Evolutionary conservation across 2,888 invertebrate genomes (phyloP).

Genomic region (Zaprionus obscuricornis): DNA sequence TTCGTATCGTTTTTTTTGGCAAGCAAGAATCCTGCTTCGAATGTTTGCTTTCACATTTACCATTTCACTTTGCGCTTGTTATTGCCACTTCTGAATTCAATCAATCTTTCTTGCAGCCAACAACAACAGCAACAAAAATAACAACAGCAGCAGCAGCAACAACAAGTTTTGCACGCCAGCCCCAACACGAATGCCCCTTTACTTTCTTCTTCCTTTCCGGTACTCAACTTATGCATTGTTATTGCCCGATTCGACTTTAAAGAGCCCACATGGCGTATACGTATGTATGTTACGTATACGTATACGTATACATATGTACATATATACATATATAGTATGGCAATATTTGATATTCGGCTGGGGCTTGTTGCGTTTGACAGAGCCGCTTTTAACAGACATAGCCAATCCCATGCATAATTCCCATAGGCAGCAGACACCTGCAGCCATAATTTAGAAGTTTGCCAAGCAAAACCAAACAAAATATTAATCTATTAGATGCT

Average conservation of each 20-base stretch:
- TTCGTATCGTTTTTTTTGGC: slow-evolving; percentile 7
- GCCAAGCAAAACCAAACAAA: slow-evolving; percentile 43
- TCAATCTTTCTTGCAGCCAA: slow-evolving; percentile 67
- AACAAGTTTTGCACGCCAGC: slow-evolving; percentile 49
- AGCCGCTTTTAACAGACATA: slow-evolving; percentile 1
- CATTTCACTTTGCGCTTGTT: slow-evolving; percentile 72
- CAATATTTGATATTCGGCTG: no score
- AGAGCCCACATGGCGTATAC: slow-evolving; percentile 44
- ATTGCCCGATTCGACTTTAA: slow-evolving; percentile 3
- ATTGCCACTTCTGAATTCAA: slow-evolving; percentile 77
- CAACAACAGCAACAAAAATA: no score
- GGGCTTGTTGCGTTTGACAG: no score
- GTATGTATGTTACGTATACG: slow-evolving; percentile 23
- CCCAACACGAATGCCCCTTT: slow-evolving; percentile 40
- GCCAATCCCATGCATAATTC: slow-evolving; percentile 17
- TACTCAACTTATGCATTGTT: not conserved
- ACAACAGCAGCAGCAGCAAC: no score
- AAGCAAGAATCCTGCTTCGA: slow-evolving; percentile 4
- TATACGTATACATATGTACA: slow-evolving; percentile 5
- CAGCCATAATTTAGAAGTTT: slow-evolving; percentile 6
- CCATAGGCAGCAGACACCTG: no score
- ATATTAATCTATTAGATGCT: slow-evolving; percentile 76
- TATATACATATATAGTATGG: slow-evolving; percentile 1
- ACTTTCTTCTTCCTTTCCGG: not conserved
- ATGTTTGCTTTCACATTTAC: slow-evolving; percentile 73